Evolutionary conservation across 2,888 invertebrate genomes (phyloP).

Genomic region (Papilio gigon): DNA sequence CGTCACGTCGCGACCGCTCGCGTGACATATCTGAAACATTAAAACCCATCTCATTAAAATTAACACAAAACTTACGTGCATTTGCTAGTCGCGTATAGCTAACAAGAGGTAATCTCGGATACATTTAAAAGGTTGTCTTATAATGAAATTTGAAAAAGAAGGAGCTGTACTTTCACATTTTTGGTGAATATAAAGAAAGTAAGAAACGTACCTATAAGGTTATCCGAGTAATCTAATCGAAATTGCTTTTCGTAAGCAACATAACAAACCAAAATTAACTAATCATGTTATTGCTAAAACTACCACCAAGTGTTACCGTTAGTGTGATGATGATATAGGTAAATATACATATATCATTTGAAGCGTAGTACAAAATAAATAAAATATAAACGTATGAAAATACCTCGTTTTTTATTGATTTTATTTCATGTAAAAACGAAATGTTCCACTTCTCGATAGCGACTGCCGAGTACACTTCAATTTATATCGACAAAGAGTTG

Average conservation of each 20-base stretch:
- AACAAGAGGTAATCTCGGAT: neutral
- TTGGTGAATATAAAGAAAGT: too few species aligned
- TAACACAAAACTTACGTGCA: neutral
- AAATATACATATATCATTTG: too few species aligned
- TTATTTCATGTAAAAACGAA: neutral
- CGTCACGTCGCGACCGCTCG: conserved; percentile 74
- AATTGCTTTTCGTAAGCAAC: too few species aligned
- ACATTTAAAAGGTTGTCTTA: neutral
- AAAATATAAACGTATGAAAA: too few species aligned
- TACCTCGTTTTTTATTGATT: neutral
- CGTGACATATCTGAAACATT: conserved; percentile 73
- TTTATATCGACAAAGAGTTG: conserved; percentile 11
- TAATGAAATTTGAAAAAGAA: neutral
- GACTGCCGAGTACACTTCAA: neutral
- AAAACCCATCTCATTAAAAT: neutral
- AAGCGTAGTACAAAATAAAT: too few species aligned
- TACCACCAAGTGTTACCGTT: too few species aligned
- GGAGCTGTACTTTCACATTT: too few species aligned
- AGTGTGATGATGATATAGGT: too few species aligned
- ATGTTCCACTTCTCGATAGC: neutral
- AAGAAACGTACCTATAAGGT: too few species aligned
- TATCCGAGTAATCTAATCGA: too few species aligned
- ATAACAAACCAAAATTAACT: too few species aligned
- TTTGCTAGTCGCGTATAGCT: neutral
- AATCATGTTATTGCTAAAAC: too few species aligned